Percentiles rank a stretch among this genome's conserved stretches.
Evolutionary conservation across 2,113 vertebrate genomes (phyloP).

Genomic region (Ia io): DNA sequence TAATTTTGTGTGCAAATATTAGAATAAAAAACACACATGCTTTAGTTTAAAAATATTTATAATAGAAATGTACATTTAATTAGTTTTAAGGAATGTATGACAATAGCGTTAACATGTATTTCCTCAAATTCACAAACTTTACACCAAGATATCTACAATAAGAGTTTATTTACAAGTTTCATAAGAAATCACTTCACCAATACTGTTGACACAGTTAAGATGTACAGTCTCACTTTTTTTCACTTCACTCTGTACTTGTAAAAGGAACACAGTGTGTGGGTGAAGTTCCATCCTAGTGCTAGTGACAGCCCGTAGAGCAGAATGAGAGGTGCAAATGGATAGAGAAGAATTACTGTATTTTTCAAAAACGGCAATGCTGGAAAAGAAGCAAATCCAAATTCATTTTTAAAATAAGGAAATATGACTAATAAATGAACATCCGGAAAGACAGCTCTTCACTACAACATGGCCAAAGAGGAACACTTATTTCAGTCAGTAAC

Average conservation of each 20-base stretch:
- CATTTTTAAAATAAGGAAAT: neutral
- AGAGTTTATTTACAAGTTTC: constrained; percentile 69
- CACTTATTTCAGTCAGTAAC: neutral
- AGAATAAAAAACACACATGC: constrained; percentile 65
- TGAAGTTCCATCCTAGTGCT: constrained; percentile 97
- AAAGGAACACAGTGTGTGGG: constrained; percentile 92
- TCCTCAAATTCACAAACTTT: constrained; percentile 81
- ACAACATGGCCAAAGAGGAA: neutral
- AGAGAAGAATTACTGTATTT: constrained; percentile 95
- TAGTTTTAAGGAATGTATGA: constrained; percentile 81
- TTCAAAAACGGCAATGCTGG: constrained; percentile 95
- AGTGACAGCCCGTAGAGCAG: constrained; percentile 94
- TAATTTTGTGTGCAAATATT: constrained; percentile 38
- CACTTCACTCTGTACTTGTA: constrained; percentile 95
- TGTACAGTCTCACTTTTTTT: constrained; percentile 40
- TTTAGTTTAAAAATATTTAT: constrained; percentile 79
- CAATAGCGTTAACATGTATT: constrained; percentile 78
- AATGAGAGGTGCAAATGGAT: constrained; percentile 92
- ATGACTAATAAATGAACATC: neutral
- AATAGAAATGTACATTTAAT: constrained; percentile 78
- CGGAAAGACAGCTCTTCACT: neutral
- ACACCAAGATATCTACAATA: constrained; percentile 66
- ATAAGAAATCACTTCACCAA: constrained; percentile 42
- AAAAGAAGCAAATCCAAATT: constrained; percentile 58
- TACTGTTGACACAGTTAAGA: constrained; percentile 8